Conservation (phyloP, 2,797 vertebrate genomes). For the Pangasius mekongensis region DNA sequence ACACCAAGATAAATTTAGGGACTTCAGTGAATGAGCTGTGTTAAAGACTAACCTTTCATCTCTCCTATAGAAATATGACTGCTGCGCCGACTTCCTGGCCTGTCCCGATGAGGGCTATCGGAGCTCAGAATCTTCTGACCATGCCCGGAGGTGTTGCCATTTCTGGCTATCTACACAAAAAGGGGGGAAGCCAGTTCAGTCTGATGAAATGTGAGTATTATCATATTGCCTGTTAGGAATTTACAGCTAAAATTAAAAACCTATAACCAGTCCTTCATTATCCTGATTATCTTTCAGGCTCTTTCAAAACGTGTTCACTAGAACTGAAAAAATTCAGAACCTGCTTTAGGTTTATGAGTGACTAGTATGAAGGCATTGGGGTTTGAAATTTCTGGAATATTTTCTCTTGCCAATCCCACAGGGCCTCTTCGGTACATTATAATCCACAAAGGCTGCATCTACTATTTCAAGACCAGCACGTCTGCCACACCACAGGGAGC, state of each 20-base stretch:
- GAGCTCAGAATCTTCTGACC: conserved; percentile 95
- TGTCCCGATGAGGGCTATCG: conserved; percentile 93
- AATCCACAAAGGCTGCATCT: conserved; percentile 92
- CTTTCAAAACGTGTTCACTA: not conserved
- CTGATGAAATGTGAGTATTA: conserved; percentile 89
- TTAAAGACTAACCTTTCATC: conserved; percentile 21
- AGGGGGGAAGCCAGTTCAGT: conserved; percentile 94
- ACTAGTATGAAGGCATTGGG: not conserved
- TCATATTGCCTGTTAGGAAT: not conserved
- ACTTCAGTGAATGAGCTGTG: not conserved
- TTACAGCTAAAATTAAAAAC: not conserved
- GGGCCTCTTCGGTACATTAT: conserved; percentile 94
- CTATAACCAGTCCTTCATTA: not conserved
- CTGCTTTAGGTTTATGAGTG: conserved; percentile 11
- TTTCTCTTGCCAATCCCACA: conserved; percentile 60
- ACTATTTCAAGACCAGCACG: conserved; percentile 96
- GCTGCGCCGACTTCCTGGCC: conserved; percentile 86
- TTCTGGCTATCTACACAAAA: conserved; percentile 94
- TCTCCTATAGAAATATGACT: conserved; percentile 83
- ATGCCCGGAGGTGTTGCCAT: conserved; percentile 93
- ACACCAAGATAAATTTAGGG: not conserved
- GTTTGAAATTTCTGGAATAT: conserved; percentile 13
- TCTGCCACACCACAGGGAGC: conserved; percentile 91
- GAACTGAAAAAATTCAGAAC: not conserved
- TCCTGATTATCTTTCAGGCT: not conserved